phyloP scores from a whole-genome alignment of 2,113 vertebrate genomes.

The Laticauda colubrina region DNA sequence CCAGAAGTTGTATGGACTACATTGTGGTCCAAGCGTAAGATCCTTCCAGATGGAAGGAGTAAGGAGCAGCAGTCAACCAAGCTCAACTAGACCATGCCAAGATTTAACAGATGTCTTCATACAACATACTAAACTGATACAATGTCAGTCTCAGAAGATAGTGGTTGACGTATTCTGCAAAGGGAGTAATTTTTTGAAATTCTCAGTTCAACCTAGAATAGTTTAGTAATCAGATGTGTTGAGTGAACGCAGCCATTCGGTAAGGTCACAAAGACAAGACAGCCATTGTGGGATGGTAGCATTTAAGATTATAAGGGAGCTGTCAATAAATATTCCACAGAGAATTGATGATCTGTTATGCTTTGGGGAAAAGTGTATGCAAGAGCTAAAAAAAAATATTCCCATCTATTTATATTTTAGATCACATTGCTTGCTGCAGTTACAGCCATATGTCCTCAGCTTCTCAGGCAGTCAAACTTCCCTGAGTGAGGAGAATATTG shows the following conservation, averaged over 20 bases:
- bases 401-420: slow-evolving; percentile 49
- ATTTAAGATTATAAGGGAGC: background rate
- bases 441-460: slow-evolving; percentile 3
- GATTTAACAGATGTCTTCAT: background rate
- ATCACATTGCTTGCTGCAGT: slow-evolving; percentile 39
- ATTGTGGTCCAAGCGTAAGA: background rate
- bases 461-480: slow-evolving; percentile 19
- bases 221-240: background rate
- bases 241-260: background rate
- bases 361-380: background rate
- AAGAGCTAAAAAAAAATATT: background rate
- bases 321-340: background rate
- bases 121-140: background rate
- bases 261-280: background rate
- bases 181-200: background rate
- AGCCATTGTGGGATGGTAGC: background rate
- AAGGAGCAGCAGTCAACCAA: background rate
- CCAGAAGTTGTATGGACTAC: background rate
- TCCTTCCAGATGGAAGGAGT: background rate
- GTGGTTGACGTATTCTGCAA: background rate
- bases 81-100: background rate
- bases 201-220: background rate
- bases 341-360: background rate
- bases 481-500: slow-evolving; percentile 40
- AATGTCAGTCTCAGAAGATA: background rate